Percentiles rank a stretch among this genome's conserved stretches.
These are phyloP conservation scores for Pseudorhombus dupliciocellatus DNA, from an alignment of 2,113 vertebrate genomes.

Conservation along the genomic window DNA sequence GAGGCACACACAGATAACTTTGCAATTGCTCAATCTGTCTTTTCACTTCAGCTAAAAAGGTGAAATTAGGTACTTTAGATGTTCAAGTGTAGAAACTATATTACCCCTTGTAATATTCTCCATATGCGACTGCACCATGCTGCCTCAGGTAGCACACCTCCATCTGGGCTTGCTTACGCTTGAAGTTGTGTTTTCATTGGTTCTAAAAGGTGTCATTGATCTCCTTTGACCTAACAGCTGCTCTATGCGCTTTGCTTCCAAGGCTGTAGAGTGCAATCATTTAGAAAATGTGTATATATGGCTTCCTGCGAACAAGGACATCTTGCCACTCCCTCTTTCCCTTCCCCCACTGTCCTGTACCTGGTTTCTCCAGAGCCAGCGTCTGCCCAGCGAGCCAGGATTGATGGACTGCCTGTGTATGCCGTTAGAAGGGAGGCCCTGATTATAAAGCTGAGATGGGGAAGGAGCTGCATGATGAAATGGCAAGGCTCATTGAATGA, in stretches of 20 bases:
- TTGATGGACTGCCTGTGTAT: constrained; percentile 69
- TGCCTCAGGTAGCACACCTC: constrained; percentile 14
- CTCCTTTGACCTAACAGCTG: constrained; percentile 63
- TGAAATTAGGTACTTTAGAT: constrained; percentile 3
- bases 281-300: constrained; percentile 47
- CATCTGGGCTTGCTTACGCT: constrained; percentile 29
- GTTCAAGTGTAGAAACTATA: not conserved
- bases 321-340: constrained; percentile 48
- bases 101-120: not conserved
- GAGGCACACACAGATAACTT: constrained; percentile 37
- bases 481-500: constrained; percentile 30
- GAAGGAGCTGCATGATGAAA: constrained; percentile 54
- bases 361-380: constrained; percentile 49
- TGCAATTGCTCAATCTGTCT: constrained; percentile 30
- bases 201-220: constrained; percentile 60
- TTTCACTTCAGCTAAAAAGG: constrained; percentile 27
- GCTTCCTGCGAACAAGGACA: constrained; percentile 66
- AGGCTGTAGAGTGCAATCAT: constrained; percentile 64
- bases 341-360: constrained; percentile 50
- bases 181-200: constrained; percentile 64
- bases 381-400: constrained; percentile 29
- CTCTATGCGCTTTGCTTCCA: constrained; percentile 49
- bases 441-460: constrained; percentile 56
- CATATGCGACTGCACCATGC: constrained; percentile 3
- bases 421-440: constrained; percentile 63